phyloP scores from a whole-genome alignment of 2,888 invertebrate species.

The Prosopocoilus inquinatus region DNA sequence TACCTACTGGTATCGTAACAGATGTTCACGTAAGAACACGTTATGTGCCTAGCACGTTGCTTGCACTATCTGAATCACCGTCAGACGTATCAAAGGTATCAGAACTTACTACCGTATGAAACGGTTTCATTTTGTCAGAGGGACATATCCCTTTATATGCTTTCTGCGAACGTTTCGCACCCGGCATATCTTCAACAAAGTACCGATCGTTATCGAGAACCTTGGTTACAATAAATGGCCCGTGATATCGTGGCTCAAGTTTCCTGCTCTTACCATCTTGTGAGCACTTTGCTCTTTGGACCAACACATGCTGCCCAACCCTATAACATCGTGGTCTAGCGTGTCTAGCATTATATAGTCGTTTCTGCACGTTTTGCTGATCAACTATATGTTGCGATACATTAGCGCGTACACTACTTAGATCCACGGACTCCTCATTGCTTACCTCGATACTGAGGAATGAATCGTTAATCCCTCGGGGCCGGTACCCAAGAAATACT shows the following conservation, averaged over 20 bases:
- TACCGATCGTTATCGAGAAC: too few species aligned
- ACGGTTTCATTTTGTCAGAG: too few species aligned
- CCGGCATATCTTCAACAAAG: too few species aligned
- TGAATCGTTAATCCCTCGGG: constrained; percentile 25
- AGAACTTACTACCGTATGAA: too few species aligned
- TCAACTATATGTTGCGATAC: constrained; percentile 5
- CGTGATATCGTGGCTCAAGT: constrained; percentile 24
- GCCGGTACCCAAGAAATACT: constrained; percentile 30
- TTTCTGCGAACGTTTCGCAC: too few species aligned
- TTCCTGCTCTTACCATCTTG: constrained; percentile 28
- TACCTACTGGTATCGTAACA: too few species aligned
- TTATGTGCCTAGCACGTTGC: too few species aligned
- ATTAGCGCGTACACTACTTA: constrained; percentile 10
- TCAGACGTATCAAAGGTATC: too few species aligned
- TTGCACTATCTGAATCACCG: too few species aligned
- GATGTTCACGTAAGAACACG: too few species aligned
- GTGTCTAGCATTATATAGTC: not conserved
- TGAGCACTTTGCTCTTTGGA: not conserved
- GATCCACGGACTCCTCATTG: constrained; percentile 9
- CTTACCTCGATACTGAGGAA: constrained; percentile 19
- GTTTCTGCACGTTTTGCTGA: constrained; percentile 10
- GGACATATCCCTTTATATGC: too few species aligned
- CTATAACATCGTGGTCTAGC: constrained; percentile 18
- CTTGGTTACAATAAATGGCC: constrained; percentile 26
- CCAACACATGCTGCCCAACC: constrained; percentile 28